Evolutionary conservation across 2,888 invertebrate species (phyloP).

Genomic region (Tenthredo amoena): DNA sequence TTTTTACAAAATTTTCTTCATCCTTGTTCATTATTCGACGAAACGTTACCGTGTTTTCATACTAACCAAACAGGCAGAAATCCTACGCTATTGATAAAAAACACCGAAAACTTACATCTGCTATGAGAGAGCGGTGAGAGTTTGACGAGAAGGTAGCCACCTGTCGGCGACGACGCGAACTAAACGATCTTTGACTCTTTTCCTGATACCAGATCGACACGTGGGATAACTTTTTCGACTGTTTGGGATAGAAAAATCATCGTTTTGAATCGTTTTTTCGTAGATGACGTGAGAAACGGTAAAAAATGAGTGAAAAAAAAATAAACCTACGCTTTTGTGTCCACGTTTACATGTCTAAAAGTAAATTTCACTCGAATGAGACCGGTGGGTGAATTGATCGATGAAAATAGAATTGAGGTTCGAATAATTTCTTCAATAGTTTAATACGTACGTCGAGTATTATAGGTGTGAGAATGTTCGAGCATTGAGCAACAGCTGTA

Average conservation of each 20-base stretch:
- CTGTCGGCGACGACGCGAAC: background rate
- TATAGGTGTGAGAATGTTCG: background rate
- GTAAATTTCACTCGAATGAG: no score
- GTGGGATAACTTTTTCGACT: background rate
- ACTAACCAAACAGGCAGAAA: no score
- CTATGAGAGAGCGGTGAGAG: background rate
- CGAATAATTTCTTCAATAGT: background rate
- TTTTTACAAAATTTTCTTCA: background rate
- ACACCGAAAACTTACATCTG: background rate
- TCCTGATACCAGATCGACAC: background rate
- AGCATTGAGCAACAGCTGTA: background rate
- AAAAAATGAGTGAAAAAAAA: background rate
- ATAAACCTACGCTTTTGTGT: background rate
- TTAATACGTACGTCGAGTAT: background rate
- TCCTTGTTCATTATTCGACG: background rate
- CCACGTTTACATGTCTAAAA: no score
- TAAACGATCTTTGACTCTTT: background rate
- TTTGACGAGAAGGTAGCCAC: background rate
- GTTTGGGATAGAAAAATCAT: background rate
- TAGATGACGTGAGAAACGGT: background rate
- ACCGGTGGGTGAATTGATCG: no score
- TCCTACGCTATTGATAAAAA: background rate
- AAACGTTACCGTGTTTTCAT: background rate
- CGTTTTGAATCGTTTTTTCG: background rate
- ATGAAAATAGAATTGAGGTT: no score